Base-by-base conservation (phyloP, 2,113 vertebrate species). In the Penelope pileata region DNA sequence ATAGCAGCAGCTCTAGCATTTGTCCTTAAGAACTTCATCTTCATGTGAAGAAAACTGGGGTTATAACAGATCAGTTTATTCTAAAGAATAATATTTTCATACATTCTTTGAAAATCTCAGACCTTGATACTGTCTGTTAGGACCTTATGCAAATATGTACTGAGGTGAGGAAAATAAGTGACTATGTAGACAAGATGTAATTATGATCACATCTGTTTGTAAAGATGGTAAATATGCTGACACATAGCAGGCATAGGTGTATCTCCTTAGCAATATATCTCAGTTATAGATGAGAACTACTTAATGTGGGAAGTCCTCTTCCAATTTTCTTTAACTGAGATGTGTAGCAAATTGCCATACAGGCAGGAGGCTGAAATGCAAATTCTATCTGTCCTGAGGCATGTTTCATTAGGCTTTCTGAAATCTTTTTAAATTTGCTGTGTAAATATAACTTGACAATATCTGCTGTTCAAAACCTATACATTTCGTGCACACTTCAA, bases 341-440 rank as follows among this genome's bases (percentile, higher is more conserved):
- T 66, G 18, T 60, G 73, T 76, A 91, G 40, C 75, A 79, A 86
- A 86, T 79, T 91, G 73, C 88, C 81, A 83, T 50, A 80, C 27
- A 53, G 17, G 29, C 53, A 90, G 74, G 48, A 94, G 51, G 74
- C 60, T 92, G 32, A 27, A 86, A 95, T 72, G 81, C 77, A 96
- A 94, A 84, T 92, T 93, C 64, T 54, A 89, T 43, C 21, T 94
- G 88, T 75, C 93, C 88, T 90, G 64, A 70, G 86, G 75, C 91
- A 68, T 64, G 34, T 88, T 96, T 73, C 72, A 91, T 96, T 93
- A 97, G 81, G 62, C 54, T 69, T 93, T 92, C 47, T 2, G 24
- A 93, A 95, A 86, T 74, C 60, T 87, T 93, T 93, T 92, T 67
- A 83, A 96, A 91, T 56, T 86, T 92, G 29, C 81, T 72, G 47